Evolutionary conservation across 2,797 vertebrate genomes (phyloP), one percentile per base, ranked within the genome.

Genomic region (Ciconia nigra): DNA sequence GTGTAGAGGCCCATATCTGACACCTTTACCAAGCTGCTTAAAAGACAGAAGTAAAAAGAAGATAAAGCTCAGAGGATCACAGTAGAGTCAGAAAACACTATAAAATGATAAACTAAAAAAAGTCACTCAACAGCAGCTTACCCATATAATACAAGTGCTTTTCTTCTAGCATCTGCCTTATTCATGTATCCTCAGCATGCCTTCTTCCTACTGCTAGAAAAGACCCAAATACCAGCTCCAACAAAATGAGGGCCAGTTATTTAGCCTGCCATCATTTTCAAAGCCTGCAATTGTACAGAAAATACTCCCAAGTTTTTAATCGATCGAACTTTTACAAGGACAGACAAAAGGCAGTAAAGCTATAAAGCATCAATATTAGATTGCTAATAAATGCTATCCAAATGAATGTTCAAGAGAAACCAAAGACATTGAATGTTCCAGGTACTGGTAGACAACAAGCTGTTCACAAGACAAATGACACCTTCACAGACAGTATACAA

Each of bases 381-480:
- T 82, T 91, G 94, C 88, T 95, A 96, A 96, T 79, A 94, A 96
- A 94, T 37, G 67, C 94, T 93, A 83, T 77, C 87, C 77, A 97
- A 90, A 76, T 62, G 89, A 80, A 85, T 22, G 51, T 94, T 76
- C 82, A 69, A 77, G 83, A 95, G 94, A 84, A 91, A 89, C 84
- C 93, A 90, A 91, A 95, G 86, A 44, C 31, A 25, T n/a, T 81
- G 91, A 83, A 89, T 62, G 85, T 95, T 94, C 94, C 83, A 96
- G 83, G 83, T 82, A 70, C 41, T 35, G 61, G 92, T 79, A 82
- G 89, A 96, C 93, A 87, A 71, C 8, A 76, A 91, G 72, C 80
- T 90, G 87, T n/a, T 96, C 78, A 51, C 78, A 96, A 96, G 92
- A 97, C 81, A 94, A 93, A 96, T 22, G 70, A 94, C 87, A 90